Percentiles rank a stretch among this genome's conserved stretches.
Conservation (phyloP, 2,113 vertebrate genomes). For the Triplophysa siluroides region DNA sequence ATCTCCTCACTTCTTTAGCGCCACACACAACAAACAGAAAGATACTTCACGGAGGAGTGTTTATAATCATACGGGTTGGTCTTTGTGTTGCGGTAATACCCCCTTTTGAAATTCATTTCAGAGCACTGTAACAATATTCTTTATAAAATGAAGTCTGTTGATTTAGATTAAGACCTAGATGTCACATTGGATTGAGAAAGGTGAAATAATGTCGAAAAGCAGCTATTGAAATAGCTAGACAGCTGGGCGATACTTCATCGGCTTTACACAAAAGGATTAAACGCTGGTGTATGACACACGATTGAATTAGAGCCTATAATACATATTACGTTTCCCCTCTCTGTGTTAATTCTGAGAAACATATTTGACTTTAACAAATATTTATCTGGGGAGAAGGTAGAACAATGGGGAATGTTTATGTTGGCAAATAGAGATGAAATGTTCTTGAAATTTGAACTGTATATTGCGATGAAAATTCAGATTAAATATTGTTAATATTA, state of each 20-base stretch:
- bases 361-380: constrained; percentile 38
- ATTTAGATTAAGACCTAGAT: constrained; percentile 67
- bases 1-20: neutral
- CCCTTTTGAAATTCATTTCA: neutral
- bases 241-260: constrained; percentile 74
- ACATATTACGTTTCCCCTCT: constrained; percentile 45
- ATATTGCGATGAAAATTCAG: constrained; percentile 2
- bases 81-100: neutral
- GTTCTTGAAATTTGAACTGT: constrained; percentile 9
- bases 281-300: constrained; percentile 54
- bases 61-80: constrained; percentile 8
- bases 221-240: constrained; percentile 69
- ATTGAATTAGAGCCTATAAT: constrained; percentile 67
- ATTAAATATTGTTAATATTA: constrained; percentile 20
- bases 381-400: constrained; percentile 12
- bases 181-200: constrained; percentile 76
- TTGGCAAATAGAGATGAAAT: constrained; percentile 5
- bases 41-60: neutral
- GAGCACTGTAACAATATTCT: neutral
- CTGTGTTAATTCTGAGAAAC: constrained; percentile 45
- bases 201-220: constrained; percentile 63
- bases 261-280: constrained; percentile 76
- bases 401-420: constrained; percentile 18
- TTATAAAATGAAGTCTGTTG: constrained; percentile 60
- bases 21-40: constrained; percentile 5